Percentiles rank a stretch among this genome's conserved stretches.
Evolutionary conservation across 2,888 invertebrate genomes (phyloP).

Genomic region (Tenthredo scrophulariae): DNA sequence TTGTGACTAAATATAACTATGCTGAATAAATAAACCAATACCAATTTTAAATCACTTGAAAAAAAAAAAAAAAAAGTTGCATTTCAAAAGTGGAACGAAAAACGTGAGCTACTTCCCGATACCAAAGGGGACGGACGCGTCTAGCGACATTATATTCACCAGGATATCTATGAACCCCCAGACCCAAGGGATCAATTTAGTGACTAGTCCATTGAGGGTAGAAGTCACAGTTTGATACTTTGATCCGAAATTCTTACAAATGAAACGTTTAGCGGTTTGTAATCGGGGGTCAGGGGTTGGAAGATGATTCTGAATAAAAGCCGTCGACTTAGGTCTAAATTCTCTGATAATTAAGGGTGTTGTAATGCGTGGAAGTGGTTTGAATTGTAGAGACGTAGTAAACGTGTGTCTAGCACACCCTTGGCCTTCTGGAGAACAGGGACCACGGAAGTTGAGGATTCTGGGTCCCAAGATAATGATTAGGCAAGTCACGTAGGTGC

Average conservation of each 20-base stretch:
- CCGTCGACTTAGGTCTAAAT: background rate
- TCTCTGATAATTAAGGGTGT: background rate
- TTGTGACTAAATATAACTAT: background rate
- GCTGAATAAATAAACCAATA: background rate
- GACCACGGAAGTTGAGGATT: background rate
- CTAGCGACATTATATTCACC: background rate
- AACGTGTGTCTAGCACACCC: constrained; percentile 6
- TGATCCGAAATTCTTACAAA: background rate
- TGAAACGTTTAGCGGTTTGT: background rate
- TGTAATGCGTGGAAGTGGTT: background rate
- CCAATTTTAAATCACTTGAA: background rate
- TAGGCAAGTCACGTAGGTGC: constrained; percentile 51
- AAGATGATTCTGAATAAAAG: background rate
- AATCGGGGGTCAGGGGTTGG: background rate
- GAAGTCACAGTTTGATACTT: constrained; percentile 33
- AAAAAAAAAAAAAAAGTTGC: background rate
- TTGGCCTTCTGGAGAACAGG: constrained; percentile 1
- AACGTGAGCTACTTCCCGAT: background rate
- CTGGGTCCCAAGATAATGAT: constrained; percentile 20
- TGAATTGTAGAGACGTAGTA: background rate
- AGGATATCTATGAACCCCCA: background rate
- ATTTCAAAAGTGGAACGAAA: background rate
- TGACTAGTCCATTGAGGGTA: constrained; percentile 12
- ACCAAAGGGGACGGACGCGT: background rate
- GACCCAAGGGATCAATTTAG: background rate